A percentile compares a stretch with the other conserved stretches of the same genome.
Conservation (phyloP, 2,113 vertebrate genomes). For the Passer montanus region DNA sequence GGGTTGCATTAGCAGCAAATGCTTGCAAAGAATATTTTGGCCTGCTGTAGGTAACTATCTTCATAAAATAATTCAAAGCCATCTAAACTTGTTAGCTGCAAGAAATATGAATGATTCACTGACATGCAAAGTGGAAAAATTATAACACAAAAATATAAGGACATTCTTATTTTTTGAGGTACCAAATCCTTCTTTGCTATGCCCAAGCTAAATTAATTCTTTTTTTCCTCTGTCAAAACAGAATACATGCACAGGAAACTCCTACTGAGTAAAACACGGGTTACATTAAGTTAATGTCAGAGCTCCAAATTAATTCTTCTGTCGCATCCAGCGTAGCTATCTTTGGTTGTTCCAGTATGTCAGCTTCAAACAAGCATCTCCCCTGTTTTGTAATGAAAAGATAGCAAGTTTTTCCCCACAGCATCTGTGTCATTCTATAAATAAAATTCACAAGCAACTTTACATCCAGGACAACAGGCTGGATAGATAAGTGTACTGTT, state of each 20-base stretch:
- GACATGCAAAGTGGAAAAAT: background rate
- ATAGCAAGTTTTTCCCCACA: background rate
- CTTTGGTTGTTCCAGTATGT: background rate
- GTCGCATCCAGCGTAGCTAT: background rate
- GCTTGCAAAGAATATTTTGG: background rate
- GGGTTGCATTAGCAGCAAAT: background rate
- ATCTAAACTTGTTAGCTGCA: background rate
- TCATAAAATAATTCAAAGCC: background rate
- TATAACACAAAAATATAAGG: background rate
- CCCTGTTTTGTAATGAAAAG: background rate
- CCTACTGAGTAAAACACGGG: background rate
- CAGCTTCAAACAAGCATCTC: background rate
- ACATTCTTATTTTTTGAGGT: background rate
- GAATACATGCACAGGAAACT: background rate
- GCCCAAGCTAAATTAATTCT: background rate
- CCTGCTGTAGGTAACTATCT: background rate
- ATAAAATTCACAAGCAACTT: background rate
- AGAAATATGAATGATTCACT: background rate
- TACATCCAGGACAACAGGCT: background rate
- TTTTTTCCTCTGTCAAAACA: background rate
- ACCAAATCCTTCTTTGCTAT: background rate
- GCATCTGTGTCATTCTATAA: slow-evolving; percentile 8
- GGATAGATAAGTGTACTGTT: background rate
- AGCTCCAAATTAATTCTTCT: background rate
- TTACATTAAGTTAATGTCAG: background rate